Evolutionary conservation across 2,113 vertebrate genomes (phyloP), one percentile per base, ranked within the genome.

Genomic region (Sapayoa aenigma): DNA sequence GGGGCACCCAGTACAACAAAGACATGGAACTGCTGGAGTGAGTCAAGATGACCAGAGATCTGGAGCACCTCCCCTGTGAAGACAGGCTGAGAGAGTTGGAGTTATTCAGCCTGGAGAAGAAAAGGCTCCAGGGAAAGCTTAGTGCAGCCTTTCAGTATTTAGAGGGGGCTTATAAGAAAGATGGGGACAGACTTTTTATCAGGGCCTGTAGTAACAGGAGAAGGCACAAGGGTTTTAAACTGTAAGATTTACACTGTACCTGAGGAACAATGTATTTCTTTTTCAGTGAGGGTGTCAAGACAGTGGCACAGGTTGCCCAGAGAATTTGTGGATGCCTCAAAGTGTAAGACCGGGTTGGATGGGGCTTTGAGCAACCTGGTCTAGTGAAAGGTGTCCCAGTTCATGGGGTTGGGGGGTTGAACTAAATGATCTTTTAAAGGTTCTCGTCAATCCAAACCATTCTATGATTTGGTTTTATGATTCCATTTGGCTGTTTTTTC

Each of bases 1-100:
- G 63, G 42, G 6, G 12, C 13, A 18, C 19, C 9, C 41, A 55
- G 18, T 2, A 49, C 0, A 12, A 17, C 44, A 65, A 73, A 21
- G 11, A 19, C 18, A 17, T 20, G 14, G 20, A 49, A 15, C 25
- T 69, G 8, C 39, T 74, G 5, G 16, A 82, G 20, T 0, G 0
- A 9, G 17, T 58, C 35, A 41, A 81, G 12, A 44, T 30, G 5
- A 19, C 53, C 24, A 24, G 52, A 25, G 22, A 6, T 27, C 3
- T 88, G 66, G 35, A 75, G 6, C 25, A 72, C 5, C 8, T 72
- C 27, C 25, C 4, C 2, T 4, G 1, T 55, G 21, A 55, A 8
- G 44, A 77, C 5, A 55, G 37, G 10, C 75, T 85, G 56, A 44
- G 56, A 62, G n/a, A 56, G 11, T 11, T 82, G 56, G 9, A 28